These are phyloP conservation scores for Sarcophaga subvicina DNA, from an alignment of 2,888 invertebrate species.

Conservation along the genomic window DNA sequence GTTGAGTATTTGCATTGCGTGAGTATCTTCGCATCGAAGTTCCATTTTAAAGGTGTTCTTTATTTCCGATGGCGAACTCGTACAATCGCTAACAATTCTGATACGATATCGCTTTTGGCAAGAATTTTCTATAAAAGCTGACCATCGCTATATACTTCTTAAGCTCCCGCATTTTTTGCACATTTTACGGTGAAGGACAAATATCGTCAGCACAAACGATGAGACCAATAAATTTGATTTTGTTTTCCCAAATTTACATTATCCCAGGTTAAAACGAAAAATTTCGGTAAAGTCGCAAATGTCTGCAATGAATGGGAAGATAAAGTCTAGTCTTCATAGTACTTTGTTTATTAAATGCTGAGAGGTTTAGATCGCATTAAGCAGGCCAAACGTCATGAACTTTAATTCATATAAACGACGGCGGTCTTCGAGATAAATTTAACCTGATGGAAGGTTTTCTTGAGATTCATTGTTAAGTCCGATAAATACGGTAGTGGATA, in stretches of 20 bases:
- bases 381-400: slow-evolving; percentile 17
- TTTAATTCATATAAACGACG: slow-evolving; percentile 24
- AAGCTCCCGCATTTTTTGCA: slow-evolving; percentile 23
- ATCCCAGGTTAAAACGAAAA: slow-evolving; percentile 9
- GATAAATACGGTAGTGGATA: slow-evolving; percentile 27
- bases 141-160: slow-evolving; percentile 66
- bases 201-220: slow-evolving; percentile 3
- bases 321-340: slow-evolving; percentile 37
- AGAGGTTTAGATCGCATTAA: slow-evolving; percentile 48
- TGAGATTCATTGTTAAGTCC: slow-evolving; percentile 10
- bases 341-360: slow-evolving; percentile 60
- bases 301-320: slow-evolving; percentile 20
- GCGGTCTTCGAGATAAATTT: slow-evolving; percentile 32
- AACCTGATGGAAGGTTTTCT: slow-evolving; percentile 25
- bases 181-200: background rate
- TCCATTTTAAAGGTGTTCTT: slow-evolving; percentile 38
- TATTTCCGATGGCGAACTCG: slow-evolving; percentile 46
- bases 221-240: background rate
- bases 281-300: background rate
- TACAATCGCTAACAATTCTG: slow-evolving; percentile 48
- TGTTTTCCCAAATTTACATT: no score
- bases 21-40: slow-evolving; percentile 39
- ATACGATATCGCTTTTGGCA: background rate
- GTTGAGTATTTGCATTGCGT: slow-evolving; percentile 55
- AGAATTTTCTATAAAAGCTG: slow-evolving; percentile 65